Conservation (phyloP, 1,140 invertebrate species). For the Aphidius gifuensis region DNA sequence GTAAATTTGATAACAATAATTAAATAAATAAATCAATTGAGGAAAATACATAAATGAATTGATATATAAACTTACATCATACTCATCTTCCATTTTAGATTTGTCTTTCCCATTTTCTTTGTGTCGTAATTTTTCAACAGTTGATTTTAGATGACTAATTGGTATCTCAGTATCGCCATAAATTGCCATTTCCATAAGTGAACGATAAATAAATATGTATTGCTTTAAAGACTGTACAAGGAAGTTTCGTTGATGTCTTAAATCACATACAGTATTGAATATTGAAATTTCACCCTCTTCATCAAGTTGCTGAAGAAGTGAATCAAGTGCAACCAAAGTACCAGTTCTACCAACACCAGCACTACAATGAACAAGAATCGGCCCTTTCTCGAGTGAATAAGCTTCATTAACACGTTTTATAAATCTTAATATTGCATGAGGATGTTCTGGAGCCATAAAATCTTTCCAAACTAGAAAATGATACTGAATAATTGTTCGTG, state of each 20-base stretch:
- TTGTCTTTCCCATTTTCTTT: slow-evolving; percentile 64
- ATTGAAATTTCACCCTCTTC: slow-evolving; percentile 82
- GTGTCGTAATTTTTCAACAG: slow-evolving; percentile 69
- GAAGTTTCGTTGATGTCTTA: slow-evolving; percentile 87
- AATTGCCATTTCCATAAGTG: slow-evolving; percentile 87
- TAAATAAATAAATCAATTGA: slow-evolving; percentile 21
- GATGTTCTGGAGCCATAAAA: slow-evolving; percentile 90
- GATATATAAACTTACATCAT: slow-evolving; percentile 63
- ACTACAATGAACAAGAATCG: slow-evolving; percentile 87
- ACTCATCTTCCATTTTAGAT: slow-evolving; percentile 76
- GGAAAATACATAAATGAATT: slow-evolving; percentile 17
- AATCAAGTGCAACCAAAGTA: slow-evolving; percentile 86
- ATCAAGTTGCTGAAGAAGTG: slow-evolving; percentile 77
- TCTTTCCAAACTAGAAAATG: slow-evolving; percentile 95
- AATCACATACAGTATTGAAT: slow-evolving; percentile 85
- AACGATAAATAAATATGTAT: slow-evolving; percentile 96
- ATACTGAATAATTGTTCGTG: slow-evolving; percentile 81
- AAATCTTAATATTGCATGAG: slow-evolving; percentile 85
- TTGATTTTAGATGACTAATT: slow-evolving; percentile 65
- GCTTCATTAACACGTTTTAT: slow-evolving; percentile 86
- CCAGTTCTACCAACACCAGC: slow-evolving; percentile 91
- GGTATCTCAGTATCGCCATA: slow-evolving; percentile 91
- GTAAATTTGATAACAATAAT: slow-evolving; percentile 30
- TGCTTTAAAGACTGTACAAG: slow-evolving; percentile 95
- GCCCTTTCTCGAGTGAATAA: slow-evolving; percentile 76